Conservation (phyloP, 2,888 invertebrate species). For the Bellardia pandia region DNA sequence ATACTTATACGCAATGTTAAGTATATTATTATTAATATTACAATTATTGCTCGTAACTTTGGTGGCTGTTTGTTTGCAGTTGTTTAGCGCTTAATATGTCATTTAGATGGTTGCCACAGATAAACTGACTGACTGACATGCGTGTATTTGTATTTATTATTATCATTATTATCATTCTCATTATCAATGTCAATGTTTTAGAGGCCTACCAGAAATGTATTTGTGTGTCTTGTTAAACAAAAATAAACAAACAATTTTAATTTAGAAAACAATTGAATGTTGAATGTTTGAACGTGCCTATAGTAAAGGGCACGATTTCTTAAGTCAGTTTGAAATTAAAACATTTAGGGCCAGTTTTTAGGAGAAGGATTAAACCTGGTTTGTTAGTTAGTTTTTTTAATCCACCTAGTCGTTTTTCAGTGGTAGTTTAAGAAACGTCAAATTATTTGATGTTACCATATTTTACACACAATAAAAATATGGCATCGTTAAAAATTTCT, state of each 20-base stretch:
- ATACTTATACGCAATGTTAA: too few species aligned
- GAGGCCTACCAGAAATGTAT: conserved; percentile 32
- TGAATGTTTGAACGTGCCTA: conserved; percentile 51
- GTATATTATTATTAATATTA: conserved; percentile 73
- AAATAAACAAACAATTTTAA: conserved; percentile 30
- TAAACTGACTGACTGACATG: conserved; percentile 77
- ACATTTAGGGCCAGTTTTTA: too few species aligned
- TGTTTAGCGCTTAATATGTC: conserved; percentile 84
- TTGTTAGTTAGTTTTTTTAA: too few species aligned
- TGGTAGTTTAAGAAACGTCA: too few species aligned
- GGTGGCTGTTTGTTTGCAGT: conserved; percentile 76
- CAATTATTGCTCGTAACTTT: conserved; percentile 56
- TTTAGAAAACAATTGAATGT: conserved; percentile 16
- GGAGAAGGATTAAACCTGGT: too few species aligned
- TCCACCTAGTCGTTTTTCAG: too few species aligned
- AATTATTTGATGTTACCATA: too few species aligned
- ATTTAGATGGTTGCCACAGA: conserved; percentile 83
- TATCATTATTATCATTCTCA: conserved; percentile 61
- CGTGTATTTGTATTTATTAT: conserved; percentile 64
- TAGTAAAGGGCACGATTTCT: conserved; percentile 68
- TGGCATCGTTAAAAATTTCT: too few species aligned
- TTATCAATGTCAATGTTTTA: conserved; percentile 61
- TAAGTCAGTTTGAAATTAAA: conserved; percentile 65
- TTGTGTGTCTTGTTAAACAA: conserved; percentile 34
- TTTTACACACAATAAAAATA: too few species aligned